Base-by-base conservation (phyloP, 2,888 invertebrate species). In the Coleophora deauratella region DNA sequence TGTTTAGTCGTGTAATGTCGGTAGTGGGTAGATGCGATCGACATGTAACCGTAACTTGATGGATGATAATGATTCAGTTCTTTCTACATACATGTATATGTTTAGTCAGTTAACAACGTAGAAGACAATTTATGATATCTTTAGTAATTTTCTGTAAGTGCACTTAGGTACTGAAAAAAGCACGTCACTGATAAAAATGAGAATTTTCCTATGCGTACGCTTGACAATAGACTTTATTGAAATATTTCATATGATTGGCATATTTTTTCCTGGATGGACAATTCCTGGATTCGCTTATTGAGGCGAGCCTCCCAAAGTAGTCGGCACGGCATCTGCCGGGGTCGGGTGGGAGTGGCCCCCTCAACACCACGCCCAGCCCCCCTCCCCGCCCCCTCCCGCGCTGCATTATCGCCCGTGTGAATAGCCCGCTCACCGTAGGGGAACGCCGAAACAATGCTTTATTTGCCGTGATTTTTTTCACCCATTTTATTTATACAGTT, bases 381-480 rank as follows among this genome's bases (percentile, higher is more conserved):
- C 52, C 52, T 52, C 27, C 40, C 34, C 14, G 8, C 35, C 30
- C 15, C 30, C 27, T 10, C 63, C 59, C 62, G 58, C 59, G 62
- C 59, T 62, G 59, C 61, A 28, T 54, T 69, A 70, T 63, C 67
- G 67, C 60, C 59, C 81, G 81, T 82, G 82, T 77, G 82, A 81
- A 81, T 21, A 21, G 70, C 68, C 62, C 60, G 52, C 55, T 62
- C 56, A 49, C 44, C 47, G 58, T 65, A 74, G 70, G 81, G 81
- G 79, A 68, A 65, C 61, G 55, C 49, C 43, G 46, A 62, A 68
- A 78, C 72, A 76, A 75, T 72, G 67, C 63, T 59, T 62, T 68
- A 71, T 75, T 71, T 70, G 69, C 68, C 57, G 65, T 63, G 73
- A 72, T 76, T 79, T 76, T 74, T 77, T 72, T 64, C 69, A 57